Conservation (phyloP, 2,113 vertebrate species). For the Pipa parva region DNA sequence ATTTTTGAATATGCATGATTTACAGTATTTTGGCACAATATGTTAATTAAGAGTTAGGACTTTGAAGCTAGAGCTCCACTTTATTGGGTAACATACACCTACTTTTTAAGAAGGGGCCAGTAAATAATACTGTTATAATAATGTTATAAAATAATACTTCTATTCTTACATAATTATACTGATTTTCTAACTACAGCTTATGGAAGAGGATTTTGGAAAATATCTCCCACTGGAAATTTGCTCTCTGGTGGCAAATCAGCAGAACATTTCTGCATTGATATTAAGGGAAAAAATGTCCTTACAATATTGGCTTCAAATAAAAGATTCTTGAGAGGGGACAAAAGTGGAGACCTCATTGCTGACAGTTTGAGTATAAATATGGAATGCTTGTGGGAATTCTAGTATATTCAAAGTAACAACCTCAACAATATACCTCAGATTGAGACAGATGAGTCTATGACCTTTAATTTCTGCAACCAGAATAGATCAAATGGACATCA, state of each 20-base stretch:
- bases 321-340: slow-evolving; percentile 49
- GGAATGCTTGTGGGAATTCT: slow-evolving; percentile 61
- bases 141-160: slow-evolving; percentile 8
- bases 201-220: slow-evolving; percentile 56
- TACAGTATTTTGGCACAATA: too few relatives aligned
- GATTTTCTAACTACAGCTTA: too few relatives aligned
- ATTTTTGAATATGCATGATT: too few relatives aligned
- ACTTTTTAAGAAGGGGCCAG: neutral
- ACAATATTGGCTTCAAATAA: slow-evolving; percentile 53
- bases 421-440: too few relatives aligned
- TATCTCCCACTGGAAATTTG: slow-evolving; percentile 52
- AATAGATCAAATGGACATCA: too few relatives aligned
- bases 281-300: slow-evolving; percentile 53
- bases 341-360: slow-evolving; percentile 48
- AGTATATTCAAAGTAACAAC: too few relatives aligned
- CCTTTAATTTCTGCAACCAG: too few relatives aligned
- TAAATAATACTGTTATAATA: neutral
- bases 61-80: too few relatives aligned
- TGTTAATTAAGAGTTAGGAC: too few relatives aligned
- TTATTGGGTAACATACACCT: too few relatives aligned
- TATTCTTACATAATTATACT: too few relatives aligned
- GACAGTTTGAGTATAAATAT: slow-evolving; percentile 46
- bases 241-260: slow-evolving; percentile 52
- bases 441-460: too few relatives aligned
- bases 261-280: slow-evolving; percentile 57